These are phyloP conservation scores for Actenoides lindsayi DNA, from an alignment of 2,113 vertebrate genomes.

Conservation along the genomic window DNA sequence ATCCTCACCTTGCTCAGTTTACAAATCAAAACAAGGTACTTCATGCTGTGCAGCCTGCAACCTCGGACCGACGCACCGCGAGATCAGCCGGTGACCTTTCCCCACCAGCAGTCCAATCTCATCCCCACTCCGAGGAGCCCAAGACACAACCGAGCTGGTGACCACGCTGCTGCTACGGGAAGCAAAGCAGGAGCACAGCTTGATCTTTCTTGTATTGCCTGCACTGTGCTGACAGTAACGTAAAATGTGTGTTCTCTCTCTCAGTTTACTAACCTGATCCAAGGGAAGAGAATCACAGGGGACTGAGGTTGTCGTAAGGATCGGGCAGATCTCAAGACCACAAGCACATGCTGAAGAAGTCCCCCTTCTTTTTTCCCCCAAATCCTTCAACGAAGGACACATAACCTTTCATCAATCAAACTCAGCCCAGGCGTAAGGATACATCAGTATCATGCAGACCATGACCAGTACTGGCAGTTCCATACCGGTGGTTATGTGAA, in stretches of 20 bases:
- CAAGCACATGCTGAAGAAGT: background rate
- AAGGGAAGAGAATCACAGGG: slow-evolving; percentile 7
- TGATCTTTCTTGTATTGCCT: background rate
- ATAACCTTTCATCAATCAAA: background rate
- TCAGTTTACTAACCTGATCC: slow-evolving; percentile 39
- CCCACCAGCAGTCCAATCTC: background rate
- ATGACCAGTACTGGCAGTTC: background rate
- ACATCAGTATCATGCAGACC: background rate
- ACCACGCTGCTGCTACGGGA: fast-evolving
- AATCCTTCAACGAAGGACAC: background rate
- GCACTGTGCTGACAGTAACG: background rate
- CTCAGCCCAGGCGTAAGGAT: background rate
- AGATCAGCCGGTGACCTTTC: background rate
- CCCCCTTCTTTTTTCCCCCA: background rate
- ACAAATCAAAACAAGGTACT: background rate
- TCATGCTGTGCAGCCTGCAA: background rate
- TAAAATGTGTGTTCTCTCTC: slow-evolving; percentile 31
- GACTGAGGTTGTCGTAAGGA: background rate
- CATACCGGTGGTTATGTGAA: background rate
- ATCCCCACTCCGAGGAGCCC: fast-evolving
- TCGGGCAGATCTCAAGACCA: background rate
- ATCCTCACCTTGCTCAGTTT: background rate
- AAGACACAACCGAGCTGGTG: background rate
- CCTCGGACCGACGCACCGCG: background rate
- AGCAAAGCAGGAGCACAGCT: background rate